Evolutionary conservation across 1,140 invertebrate species (phyloP), one percentile per base, ranked within the genome.

Genomic region (Chelonus insularis): DNA sequence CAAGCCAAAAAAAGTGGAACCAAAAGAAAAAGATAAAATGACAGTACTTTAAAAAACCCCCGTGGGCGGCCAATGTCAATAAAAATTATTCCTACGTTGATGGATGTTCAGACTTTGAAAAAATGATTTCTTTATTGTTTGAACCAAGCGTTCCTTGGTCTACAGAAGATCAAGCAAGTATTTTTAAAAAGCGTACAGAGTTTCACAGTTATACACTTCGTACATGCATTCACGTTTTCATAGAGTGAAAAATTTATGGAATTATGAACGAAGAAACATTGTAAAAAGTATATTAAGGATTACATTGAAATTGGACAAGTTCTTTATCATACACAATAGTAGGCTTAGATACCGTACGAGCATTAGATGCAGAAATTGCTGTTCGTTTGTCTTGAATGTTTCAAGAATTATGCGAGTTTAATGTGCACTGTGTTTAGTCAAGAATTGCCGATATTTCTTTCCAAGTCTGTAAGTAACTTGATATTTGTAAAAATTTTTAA

Each of bases 361-460:
- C 79, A 45, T 82, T 84, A 57, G 81, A 86, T 65, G 63, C 78
- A 57, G 67, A 73, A 21, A 75, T 76, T 4, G 76, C 82, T n/a
- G n/a, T n/a, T n/a, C n/a, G n/a, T 82, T 7, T 78, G 81, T 11
- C 60, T 84, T 11, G 83, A 86, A 67, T 86, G 84, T 63, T 87
- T 87, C 50, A 76, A 55, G 77, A 84, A 63, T 82, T 86, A 43
- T 73, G 83, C 18, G 72, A 70, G n/a, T 32, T 71, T 84, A n/a
- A 77, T 86, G 1, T 81, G 79, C 59, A 73, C 72, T 2, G 66
- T 71, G 4, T 80, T 80, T 59, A 62, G 70, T 1, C 74, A 72
- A 5, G 80, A 83, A 52, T 75, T 87, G 1, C 60, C 71, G 1
- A 68, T 68, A 2, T 86, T 84, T 68, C 69, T 87, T 2, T 73